Evolutionary conservation across 2,113 vertebrate genomes (phyloP).

Genomic region (Theristicus caerulescens): DNA sequence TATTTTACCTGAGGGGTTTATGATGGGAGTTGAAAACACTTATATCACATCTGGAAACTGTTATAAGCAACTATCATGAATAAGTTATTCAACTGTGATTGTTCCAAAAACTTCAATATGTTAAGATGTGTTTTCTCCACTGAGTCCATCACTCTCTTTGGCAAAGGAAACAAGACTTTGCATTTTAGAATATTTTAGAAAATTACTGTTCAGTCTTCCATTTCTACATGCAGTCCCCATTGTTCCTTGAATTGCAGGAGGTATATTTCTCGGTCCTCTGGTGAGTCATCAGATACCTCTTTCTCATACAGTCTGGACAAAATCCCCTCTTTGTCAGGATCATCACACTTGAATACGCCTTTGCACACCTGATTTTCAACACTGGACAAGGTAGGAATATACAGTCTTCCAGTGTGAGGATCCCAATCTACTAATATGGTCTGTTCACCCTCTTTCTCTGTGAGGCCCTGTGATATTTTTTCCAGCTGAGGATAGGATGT

Average conservation of each 20-base stretch:
- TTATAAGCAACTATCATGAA: neutral
- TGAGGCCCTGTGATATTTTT: neutral
- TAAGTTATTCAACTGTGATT: neutral
- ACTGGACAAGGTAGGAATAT: constrained; percentile 61
- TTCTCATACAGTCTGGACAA: constrained; percentile 69
- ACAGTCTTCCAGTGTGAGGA: constrained; percentile 62
- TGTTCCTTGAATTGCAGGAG: constrained; percentile 74
- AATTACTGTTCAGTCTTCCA: constrained; percentile 50
- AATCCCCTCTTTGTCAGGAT: neutral
- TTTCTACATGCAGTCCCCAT: constrained; percentile 76
- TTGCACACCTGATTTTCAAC: constrained; percentile 17
- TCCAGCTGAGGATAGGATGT: neutral
- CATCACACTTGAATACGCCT: neutral
- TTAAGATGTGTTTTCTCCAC: neutral
- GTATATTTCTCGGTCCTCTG: constrained; percentile 52
- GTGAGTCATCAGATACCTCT: neutral
- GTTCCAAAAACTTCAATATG: neutral
- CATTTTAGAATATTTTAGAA: neutral
- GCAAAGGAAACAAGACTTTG: neutral
- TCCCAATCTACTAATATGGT: constrained; percentile 74
- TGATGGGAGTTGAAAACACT: neutral
- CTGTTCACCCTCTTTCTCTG: neutral
- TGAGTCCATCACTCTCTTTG: neutral
- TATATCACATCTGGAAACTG: neutral
- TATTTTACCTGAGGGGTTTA: neutral